Evolutionary conservation across 2,113 vertebrate genomes (phyloP), one percentile per base, ranked within the genome.

Genomic region (Toxotes chatareus): DNA sequence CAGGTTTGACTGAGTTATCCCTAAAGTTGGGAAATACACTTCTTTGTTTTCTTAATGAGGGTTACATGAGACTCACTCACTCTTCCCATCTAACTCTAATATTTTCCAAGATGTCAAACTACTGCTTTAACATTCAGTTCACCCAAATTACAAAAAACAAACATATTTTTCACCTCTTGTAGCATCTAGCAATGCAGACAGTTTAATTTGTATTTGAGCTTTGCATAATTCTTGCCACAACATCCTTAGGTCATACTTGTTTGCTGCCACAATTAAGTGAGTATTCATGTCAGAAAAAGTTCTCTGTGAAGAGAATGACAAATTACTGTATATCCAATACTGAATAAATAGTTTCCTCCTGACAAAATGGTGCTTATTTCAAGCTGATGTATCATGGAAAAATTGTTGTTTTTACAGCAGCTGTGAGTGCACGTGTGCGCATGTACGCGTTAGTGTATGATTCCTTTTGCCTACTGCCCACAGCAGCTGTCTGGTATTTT

Each of bases 401-500:
- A 89, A 61, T 3, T 4, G 19, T n/a, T 80, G 66, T 57, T 85
- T 90, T 83, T 72, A 79, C 68, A 84, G 76, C 75, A 86, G 83
- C 79, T 83, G 86, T 62, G 56, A 74, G 84, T 69, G 47, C 63
- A 67, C 5, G 44, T 53, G 69, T 56, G 51, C 59, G 7, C 64
- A 74, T 73, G 21, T 80, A 78, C 56, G 56, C 46, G 21, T 27
- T 16, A 75, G 72, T 69, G 70, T 82, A 40, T 64, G 38, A 73
- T 82, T 82, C 59, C 72, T 82, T 71, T 83, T 53, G 51, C 82
- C 27, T 73, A 59, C 83, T 89, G 80, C 68, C 86, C 85, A 70
- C 75, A 85, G 86, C 90, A 92, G 91, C 90, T 90, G 92, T 91
- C 77, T 88, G 88, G 90, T 91, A 93, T 93, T 92, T 91, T 92